Evolutionary conservation across 2,797 vertebrate species (phyloP), one percentile per base, ranked within the genome.

Genomic region (Hemibagrus guttatus): DNA sequence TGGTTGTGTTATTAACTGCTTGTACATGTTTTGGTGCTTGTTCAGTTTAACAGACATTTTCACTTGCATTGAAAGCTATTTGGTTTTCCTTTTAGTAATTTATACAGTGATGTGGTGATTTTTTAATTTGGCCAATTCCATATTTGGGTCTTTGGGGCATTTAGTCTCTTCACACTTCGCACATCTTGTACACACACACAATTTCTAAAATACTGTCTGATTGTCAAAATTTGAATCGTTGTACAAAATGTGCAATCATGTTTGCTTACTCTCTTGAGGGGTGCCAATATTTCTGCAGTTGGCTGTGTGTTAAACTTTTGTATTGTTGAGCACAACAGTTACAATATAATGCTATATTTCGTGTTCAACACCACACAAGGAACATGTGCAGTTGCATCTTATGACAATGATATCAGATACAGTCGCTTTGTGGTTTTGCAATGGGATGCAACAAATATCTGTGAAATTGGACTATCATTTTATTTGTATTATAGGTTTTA

Each of bases 271-370:
- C 4, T 74, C 2, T 78, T 2, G 19, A 17, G 9, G 52, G 56
- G 31, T 79, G 76, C 54, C 31, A 79, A 59, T 39, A 80, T 39
- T 80, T 80, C 56, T 80, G 56, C 31, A 79, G 28, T 39, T 16
- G 35, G 7, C 9, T 19, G 6, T 9, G 2, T 54, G n/a, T 52
- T 6, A 21, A 78, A 39, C 1, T 35, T 58, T 39, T 78, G 35
- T 28, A 35, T 35, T 31, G 52, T 56, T 78, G 12, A 78, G 54
- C 9, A 56, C 28, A 58, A 6, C 16, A 35, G 21, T 17, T 31
- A 54, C 26, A 0, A 26, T 9, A 6, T 54, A 52, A 75, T 75
- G 42, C 71, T 74, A 1, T 54, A n/a, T 52, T 75, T 52, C 0
- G n/a, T 52, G 13, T 28, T 75, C 14, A 52, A 7, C 46, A 52